phyloP scores from a whole-genome alignment of 1,140 invertebrate species.

The Brachionus angularis region DNA sequence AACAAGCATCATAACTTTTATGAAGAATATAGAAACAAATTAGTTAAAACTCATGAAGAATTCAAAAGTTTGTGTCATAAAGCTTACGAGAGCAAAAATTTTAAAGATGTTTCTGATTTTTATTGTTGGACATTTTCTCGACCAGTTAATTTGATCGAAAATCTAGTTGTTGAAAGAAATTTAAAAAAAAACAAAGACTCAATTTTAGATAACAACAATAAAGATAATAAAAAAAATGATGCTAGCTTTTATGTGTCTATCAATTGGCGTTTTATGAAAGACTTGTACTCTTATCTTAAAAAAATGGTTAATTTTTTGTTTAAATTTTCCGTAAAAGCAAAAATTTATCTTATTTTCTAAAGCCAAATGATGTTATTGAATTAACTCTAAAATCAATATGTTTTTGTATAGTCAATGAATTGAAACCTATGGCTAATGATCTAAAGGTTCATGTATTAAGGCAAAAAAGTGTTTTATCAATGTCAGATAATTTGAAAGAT shows the following conservation, averaged over 20 bases:
- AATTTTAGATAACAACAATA: background rate
- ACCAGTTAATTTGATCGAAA: conserved; percentile 6
- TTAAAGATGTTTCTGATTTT: conserved; percentile 31
- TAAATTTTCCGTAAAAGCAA: no score
- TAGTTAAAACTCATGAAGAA: background rate
- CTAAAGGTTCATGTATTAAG: conserved; percentile 24
- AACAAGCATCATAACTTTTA: conserved; percentile 1
- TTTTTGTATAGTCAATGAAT: conserved; percentile 39
- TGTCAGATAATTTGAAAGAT: background rate
- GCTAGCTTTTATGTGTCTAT: conserved; percentile 7
- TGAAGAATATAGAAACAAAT: background rate
- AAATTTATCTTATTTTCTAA: background rate
- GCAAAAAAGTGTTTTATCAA: background rate
- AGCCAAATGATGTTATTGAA: conserved; percentile 1
- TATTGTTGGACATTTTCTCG: conserved; percentile 41
- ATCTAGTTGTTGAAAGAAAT: background rate
- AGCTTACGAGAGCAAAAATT: background rate
- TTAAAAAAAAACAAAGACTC: background rate
- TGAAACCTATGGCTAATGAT: background rate
- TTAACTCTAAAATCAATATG: conserved; percentile 32
- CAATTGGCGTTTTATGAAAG: conserved; percentile 37
- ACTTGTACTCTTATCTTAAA: conserved; percentile 10
- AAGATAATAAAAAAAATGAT: conserved; percentile 8
- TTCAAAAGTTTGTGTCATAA: background rate
- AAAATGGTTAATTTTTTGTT: conserved; percentile 22